A percentile compares a stretch with the other conserved stretches of the same genome.
Evolutionary conservation across 1,140 invertebrate species (phyloP).

Genomic region (Xylocopa sonorina): DNA sequence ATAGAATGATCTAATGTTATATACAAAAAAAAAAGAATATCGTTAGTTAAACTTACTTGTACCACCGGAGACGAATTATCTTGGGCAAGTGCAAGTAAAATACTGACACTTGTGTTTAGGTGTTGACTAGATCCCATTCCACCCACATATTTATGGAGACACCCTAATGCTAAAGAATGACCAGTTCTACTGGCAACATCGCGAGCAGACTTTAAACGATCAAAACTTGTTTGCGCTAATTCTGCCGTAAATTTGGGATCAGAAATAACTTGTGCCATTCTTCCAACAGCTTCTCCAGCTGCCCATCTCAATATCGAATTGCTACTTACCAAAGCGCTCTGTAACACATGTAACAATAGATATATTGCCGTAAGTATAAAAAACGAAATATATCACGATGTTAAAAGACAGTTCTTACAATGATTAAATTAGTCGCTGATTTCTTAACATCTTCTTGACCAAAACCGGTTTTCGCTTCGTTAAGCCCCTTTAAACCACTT

Average conservation of each 20-base stretch:
- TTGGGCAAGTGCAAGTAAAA: conserved; percentile 96
- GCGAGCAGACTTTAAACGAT: conserved; percentile 92
- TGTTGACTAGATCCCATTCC: conserved; percentile 96
- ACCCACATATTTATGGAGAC: conserved; percentile 94
- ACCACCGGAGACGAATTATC: conserved; percentile 94
- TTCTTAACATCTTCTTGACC: conserved; percentile 95
- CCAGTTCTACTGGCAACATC: conserved; percentile 95
- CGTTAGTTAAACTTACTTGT: conserved; percentile 85
- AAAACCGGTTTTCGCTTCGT: conserved; percentile 92
- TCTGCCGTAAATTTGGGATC: conserved; percentile 95
- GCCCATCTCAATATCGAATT: conserved; percentile 94
- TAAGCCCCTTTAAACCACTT: conserved; percentile 93
- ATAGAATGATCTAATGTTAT: no score
- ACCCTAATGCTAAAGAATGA: conserved; percentile 95
- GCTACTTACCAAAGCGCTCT: conserved; percentile 90
- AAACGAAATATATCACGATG: neutral
- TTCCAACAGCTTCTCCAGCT: conserved; percentile 92
- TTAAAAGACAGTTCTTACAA: conserved; percentile 77
- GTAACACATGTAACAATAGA: conserved; percentile 54
- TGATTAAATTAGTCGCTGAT: conserved; percentile 91
- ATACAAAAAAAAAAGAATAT: conserved; percentile 29
- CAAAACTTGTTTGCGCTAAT: conserved; percentile 95
- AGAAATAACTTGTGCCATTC: conserved; percentile 93
- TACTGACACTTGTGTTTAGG: conserved; percentile 96
- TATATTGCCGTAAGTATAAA: neutral